Evolutionary conservation across 2,888 invertebrate genomes (phyloP).

Genomic region (Ormyrus thymus): DNA sequence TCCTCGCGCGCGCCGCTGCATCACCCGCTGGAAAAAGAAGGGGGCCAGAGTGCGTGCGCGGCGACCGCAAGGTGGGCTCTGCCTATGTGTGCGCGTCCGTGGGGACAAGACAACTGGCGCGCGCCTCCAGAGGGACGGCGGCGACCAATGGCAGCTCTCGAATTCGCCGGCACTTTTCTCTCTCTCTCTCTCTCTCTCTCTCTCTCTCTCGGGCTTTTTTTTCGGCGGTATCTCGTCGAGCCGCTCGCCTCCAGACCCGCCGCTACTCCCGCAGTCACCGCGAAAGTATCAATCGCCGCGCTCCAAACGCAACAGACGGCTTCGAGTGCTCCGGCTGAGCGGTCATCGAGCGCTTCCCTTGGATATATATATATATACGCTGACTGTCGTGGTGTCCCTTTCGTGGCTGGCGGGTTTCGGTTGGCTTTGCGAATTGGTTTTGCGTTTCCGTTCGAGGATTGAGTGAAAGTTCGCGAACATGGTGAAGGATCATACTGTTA

Average conservation of each 20-base stretch:
- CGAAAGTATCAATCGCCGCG: constrained; percentile 43
- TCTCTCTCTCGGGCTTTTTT: constrained; percentile 34
- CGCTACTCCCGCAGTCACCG: constrained; percentile 31
- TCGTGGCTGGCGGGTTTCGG: too few relatives aligned
- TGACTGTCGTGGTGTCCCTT: too few relatives aligned
- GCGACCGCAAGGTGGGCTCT: too few relatives aligned
- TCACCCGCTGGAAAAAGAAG: too few relatives aligned
- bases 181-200: constrained; percentile 6
- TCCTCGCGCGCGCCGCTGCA: too few relatives aligned
- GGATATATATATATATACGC: too few relatives aligned
- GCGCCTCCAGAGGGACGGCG: not conserved
- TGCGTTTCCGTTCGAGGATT: not conserved
- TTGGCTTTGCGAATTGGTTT: too few relatives aligned
- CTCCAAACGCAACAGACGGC: not conserved
- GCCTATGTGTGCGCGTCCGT: too few relatives aligned
- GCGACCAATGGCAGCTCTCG: constrained; percentile 2
- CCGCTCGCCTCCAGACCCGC: not conserved
- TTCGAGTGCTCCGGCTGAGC: not conserved
- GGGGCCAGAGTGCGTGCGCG: too few relatives aligned
- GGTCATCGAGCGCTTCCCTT: not conserved
- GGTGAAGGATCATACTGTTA: not conserved
- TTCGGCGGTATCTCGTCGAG: constrained; percentile 34
- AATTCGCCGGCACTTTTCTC: constrained; percentile 20
- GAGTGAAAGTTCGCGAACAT: not conserved
- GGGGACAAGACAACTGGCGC: not conserved